Conservation (phyloP, 2,888 invertebrate genomes). For the Yponomeuta malinellus region DNA sequence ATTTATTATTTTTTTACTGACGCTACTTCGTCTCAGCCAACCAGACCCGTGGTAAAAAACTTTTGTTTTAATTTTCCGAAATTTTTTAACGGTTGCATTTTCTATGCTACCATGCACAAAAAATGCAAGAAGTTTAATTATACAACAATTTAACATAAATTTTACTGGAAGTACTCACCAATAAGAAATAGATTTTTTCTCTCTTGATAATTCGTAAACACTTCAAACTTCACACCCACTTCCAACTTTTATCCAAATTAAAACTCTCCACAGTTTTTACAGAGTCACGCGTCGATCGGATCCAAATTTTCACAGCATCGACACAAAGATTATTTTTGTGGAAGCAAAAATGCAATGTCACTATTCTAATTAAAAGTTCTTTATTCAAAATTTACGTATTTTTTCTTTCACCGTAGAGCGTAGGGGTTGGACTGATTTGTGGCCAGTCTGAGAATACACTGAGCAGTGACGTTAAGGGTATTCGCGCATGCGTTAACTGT, state of each 20-base stretch:
- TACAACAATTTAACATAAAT: too few species aligned
- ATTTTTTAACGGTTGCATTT: too few species aligned
- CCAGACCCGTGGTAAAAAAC: too few species aligned
- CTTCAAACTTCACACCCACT: slow-evolving; percentile 1
- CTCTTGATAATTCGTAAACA: background rate
- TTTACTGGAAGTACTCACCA: too few species aligned
- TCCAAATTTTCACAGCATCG: too few species aligned
- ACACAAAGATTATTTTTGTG: background rate
- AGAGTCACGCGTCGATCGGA: background rate
- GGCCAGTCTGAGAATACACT: slow-evolving; percentile 9
- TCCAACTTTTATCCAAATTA: background rate
- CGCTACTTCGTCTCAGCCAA: too few species aligned
- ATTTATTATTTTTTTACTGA: too few species aligned
- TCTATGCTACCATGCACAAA: too few species aligned
- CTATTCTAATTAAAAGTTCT: slow-evolving; percentile 1
- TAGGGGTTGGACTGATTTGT: background rate
- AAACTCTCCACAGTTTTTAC: background rate
- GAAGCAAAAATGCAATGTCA: background rate
- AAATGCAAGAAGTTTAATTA: too few species aligned
- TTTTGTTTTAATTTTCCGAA: too few species aligned
- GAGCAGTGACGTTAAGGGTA: background rate
- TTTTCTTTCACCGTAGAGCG: background rate
- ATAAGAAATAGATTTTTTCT: too few species aligned
- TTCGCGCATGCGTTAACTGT: slow-evolving; percentile 3
- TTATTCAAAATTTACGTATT: background rate